A percentile compares a stretch with the other conserved stretches of the same genome.
These are phyloP conservation scores for Cheilosia variabilis DNA, from an alignment of 2,888 invertebrate genomes.

Conservation along the genomic window DNA sequence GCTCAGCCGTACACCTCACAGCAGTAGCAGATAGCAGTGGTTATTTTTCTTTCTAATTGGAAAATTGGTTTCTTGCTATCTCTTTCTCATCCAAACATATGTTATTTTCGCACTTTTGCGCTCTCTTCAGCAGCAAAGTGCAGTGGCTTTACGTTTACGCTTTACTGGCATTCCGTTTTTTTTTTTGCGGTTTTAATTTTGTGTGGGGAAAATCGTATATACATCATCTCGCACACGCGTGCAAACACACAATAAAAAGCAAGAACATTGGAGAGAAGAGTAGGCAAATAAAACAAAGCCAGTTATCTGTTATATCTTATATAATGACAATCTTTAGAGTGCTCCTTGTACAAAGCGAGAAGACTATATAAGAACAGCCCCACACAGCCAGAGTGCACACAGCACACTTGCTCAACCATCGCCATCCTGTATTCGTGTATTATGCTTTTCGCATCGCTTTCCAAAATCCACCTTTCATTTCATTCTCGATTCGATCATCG, in stretches of 20 bases:
- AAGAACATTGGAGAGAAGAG: not conserved
- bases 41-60: not conserved
- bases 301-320: slow-evolving; percentile 55
- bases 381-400: not conserved
- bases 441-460: not conserved
- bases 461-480: slow-evolving; percentile 65
- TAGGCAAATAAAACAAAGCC: slow-evolving; percentile 18
- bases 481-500: slow-evolving; percentile 61
- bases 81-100: slow-evolving; percentile 35
- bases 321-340: not conserved
- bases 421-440: not conserved
- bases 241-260: slow-evolving; percentile 3
- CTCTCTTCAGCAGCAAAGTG: slow-evolving; percentile 17
- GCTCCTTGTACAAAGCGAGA: slow-evolving; percentile 41
- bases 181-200: not conserved
- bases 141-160: slow-evolving; percentile 10
- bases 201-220: slow-evolving; percentile 3
- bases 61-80: not conserved
- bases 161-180: not conserved
- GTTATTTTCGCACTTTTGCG: slow-evolving; percentile 43
- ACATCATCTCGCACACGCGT: slow-evolving; percentile 22
- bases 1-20: not conserved
- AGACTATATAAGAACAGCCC: slow-evolving; percentile 1
- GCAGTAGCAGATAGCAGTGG: no score
- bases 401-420: slow-evolving; percentile 2